Conservation (phyloP, 2,888 invertebrate species). For the Caenorhabditis sp. region DNA sequence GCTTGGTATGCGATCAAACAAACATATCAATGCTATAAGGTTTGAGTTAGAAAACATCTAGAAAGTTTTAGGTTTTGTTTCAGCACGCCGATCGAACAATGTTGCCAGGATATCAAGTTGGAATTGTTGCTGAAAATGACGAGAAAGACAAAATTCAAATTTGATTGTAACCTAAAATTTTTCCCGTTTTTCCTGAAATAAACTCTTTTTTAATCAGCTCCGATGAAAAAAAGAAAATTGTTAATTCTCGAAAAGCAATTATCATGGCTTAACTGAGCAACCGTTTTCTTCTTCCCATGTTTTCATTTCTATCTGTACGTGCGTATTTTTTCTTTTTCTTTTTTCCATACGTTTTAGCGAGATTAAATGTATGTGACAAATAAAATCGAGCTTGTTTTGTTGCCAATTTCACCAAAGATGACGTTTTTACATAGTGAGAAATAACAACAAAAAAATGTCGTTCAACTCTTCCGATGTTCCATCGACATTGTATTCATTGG, state of each 20-base stretch:
- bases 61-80: neutral
- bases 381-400: neutral
- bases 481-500: slow-evolving; percentile 54
- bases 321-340: neutral
- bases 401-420: neutral
- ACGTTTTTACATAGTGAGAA: slow-evolving; percentile 1
- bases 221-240: no score
- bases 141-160: slow-evolving; percentile 1
- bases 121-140: slow-evolving; percentile 29
- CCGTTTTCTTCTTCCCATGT: neutral
- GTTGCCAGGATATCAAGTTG: slow-evolving; percentile 36
- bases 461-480: slow-evolving; percentile 56
- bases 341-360: neutral
- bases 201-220: neutral
- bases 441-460: slow-evolving; percentile 40
- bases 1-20: slow-evolving; percentile 23
- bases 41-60: neutral
- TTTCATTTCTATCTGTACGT: neutral
- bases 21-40: slow-evolving; percentile 31
- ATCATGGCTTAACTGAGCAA: neutral
- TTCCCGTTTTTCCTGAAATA: neutral
- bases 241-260: neutral
- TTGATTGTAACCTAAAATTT: neutral
- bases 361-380: neutral
- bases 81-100: slow-evolving; percentile 25